These are phyloP conservation scores for Virgularia gustaviana DNA, from an alignment of 92 coral and sea anemone genomes.

Conservation along the genomic window DNA sequence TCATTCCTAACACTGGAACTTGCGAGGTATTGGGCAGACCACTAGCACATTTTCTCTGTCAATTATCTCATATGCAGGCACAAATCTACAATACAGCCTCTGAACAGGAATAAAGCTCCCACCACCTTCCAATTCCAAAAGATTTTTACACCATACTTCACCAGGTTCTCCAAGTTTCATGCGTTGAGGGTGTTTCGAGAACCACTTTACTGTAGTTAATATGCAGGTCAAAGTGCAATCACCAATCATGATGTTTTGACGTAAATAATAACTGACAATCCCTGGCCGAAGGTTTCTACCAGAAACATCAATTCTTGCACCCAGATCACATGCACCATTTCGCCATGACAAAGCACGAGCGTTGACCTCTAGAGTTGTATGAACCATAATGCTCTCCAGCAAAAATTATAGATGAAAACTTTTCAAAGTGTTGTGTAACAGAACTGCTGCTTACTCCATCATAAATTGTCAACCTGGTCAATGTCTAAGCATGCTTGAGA, in stretches of 20 bases:
- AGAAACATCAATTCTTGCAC: constrained; percentile 20
- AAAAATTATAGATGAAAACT: neutral
- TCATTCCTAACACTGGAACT: constrained; percentile 42
- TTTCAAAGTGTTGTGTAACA: neutral
- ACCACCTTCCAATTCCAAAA: constrained; percentile 30
- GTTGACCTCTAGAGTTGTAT: neutral
- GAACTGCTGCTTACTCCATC: neutral
- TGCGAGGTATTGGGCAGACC: constrained; percentile 40
- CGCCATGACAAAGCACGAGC: constrained; percentile 13
- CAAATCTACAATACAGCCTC: constrained; percentile 24
- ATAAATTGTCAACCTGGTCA: neutral
- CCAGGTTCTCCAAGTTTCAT: constrained; percentile 30
- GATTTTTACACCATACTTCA: constrained; percentile 41
- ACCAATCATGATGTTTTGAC: constrained; percentile 22
- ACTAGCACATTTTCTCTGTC: constrained; percentile 37
- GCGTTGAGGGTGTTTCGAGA: constrained; percentile 19
- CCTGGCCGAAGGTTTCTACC: constrained; percentile 25
- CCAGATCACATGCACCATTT: constrained; percentile 29
- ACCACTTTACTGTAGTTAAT: constrained; percentile 41
- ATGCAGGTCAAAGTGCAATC: constrained; percentile 9
- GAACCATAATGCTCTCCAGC: constrained; percentile 24
- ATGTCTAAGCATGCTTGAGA: too few species aligned
- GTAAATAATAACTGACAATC: constrained; percentile 17
- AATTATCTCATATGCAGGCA: constrained; percentile 39
- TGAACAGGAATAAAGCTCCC: constrained; percentile 41